Evolutionary conservation across 1,140 invertebrate genomes (phyloP), one percentile per base, ranked within the genome.

Genomic region (Platorchestia sp.): DNA sequence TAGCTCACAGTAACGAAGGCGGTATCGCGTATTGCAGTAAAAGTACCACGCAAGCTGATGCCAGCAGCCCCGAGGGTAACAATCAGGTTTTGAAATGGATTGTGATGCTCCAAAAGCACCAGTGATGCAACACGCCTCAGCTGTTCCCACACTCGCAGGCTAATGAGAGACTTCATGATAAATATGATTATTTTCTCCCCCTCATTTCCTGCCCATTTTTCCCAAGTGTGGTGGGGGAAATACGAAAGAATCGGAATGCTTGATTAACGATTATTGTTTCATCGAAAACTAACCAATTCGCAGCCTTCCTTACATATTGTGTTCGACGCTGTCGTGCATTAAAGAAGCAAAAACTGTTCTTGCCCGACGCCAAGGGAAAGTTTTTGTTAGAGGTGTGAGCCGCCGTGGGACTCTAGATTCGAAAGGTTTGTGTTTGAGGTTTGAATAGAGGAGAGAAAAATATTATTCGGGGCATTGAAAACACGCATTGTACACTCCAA

Each of bases 131-230:
- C 40, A 44, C 43, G 44, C 1, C 91, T n/a, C 43, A 93, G 45
- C 91, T 44, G 43, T 93, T 47, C 91, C 45, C 43, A 93, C 91
- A 93, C 91, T 93, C 19, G 45, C 91, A 19, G 43, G 0, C 43
- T 93, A 93, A 93, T 93, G 40, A 93, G 43, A 44, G 91, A n/a
- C 43, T 45, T 7, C 91, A 93, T 47, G 91, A 93, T 93, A 93
- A 93, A 93, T 44, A 45, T 93, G 45, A 93, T 93, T 44, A 90
- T 90, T 44, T 45, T 40, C 45, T 93, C 45, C 91, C 22, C 91
- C 44, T 47, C 40, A 36, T 44, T 93, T 93, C 91, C 91, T 93
- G 91, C 40, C 45, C 43, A 44, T 44, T 93, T 47, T 91, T 41
- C 87, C 36, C 6, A 44, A 93, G 91, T 27, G 91, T 10, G 45